Evolutionary conservation across 2,797 vertebrate species (phyloP), one percentile per base, ranked within the genome.

Genomic region (Hydrocynus forskahlii): DNA sequence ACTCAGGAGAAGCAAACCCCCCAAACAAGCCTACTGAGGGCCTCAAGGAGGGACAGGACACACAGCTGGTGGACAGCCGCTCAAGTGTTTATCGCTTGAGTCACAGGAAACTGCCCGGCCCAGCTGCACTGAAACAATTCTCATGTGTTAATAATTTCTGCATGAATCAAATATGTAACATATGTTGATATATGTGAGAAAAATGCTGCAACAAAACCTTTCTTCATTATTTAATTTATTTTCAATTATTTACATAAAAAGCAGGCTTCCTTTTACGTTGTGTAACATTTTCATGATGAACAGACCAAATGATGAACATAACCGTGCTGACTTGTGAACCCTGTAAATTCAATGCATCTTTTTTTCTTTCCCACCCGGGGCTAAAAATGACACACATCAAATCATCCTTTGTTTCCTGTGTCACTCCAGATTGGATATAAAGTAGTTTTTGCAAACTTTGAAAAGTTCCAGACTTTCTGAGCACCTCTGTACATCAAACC

Each of bases 71-170:
- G 21, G 45, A 19, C 66, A 29, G 76, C 29, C 45, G 55, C 55
- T 55, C 67, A 9, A n/a, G 67, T 57, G 57, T 64, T 76, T 64
- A 52, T 76, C 7, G 29, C 19, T 4, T 76, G 59, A 64, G 72
- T 40, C 63, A 63, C 45, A 64, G 74, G 43, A 63, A 45, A 75
- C 2, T 45, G 43, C 12, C 59, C 25, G 5, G 45, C 45, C 57
- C 73, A 76, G 25, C 23, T 66, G 74, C 23, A 14, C 9, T 25
- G 59, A 29, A 29, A 57, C 25, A 62, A 13, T 13, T 10, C 12
- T 14, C 4, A 10, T 29, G 10, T 2, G 10, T 14, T 25, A 62
- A 62, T 62, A 1, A 62, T 29, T 62, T 62, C 59, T 23, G 23
- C 7, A 25, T 62, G 59, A 62, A 62, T 62, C 0, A 23, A 60